These are phyloP conservation scores for Palloptera scutellata DNA, from an alignment of 2,888 invertebrate species.

Conservation along the genomic window DNA sequence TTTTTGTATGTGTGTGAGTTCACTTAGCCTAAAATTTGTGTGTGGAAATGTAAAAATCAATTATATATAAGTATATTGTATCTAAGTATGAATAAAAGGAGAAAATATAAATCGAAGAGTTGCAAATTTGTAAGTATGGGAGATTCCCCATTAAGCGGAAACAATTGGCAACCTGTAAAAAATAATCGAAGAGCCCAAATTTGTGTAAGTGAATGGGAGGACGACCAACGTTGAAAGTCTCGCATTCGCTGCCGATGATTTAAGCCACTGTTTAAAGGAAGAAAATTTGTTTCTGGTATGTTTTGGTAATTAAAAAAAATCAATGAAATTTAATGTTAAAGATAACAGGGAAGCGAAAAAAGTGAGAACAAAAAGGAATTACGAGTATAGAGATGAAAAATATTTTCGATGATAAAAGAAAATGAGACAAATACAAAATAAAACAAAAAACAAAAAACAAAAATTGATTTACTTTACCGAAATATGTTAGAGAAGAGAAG, in stretches of 20 bases:
- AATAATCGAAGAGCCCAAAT: constrained; percentile 27
- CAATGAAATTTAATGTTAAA: constrained; percentile 12
- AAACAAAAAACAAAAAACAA: constrained; percentile 6
- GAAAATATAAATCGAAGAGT: not conserved
- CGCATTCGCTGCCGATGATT: constrained; percentile 36
- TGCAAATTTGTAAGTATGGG: constrained; percentile 8
- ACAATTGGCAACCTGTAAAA: constrained; percentile 33
- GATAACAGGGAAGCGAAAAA: constrained; percentile 5
- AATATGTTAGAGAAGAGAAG: constrained; percentile 12
- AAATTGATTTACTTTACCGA: constrained; percentile 35
- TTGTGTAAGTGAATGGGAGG: constrained; percentile 35
- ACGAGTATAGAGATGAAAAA: constrained; percentile 31
- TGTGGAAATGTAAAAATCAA: constrained; percentile 25
- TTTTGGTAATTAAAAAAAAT: constrained; percentile 20
- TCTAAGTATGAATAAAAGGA: constrained; percentile 8
- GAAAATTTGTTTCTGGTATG: constrained; percentile 21
- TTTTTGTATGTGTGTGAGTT: constrained; percentile 27
- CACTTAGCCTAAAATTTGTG: constrained; percentile 28
- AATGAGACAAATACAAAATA: constrained; percentile 5
- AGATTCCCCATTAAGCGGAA: constrained; percentile 12
- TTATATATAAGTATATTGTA: constrained; percentile 23
- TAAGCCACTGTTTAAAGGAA: constrained; percentile 36
- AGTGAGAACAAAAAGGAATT: constrained; percentile 28
- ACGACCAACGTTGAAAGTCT: constrained; percentile 48
- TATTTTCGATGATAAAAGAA: not conserved